Evolutionary conservation across 2,888 invertebrate genomes (phyloP), one percentile per base, ranked within the genome.

Genomic region (Sycophila texana): DNA sequence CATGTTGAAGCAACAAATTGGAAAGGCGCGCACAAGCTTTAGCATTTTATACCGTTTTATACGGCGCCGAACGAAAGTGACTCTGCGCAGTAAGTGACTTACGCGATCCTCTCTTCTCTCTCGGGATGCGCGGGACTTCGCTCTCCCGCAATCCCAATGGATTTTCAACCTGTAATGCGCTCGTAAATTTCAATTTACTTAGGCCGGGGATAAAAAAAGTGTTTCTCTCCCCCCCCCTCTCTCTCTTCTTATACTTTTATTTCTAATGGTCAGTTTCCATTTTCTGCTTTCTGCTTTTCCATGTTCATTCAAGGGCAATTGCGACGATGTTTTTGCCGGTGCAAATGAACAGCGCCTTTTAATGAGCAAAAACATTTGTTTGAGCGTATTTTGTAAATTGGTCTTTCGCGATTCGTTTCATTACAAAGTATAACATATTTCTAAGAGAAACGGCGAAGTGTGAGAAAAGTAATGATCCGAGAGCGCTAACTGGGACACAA

Each of bases 171-270:
- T 30, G 49, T 68, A 68, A 68, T 75, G 51, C 60, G 14, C 47
- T 67, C 58, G 22, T 74, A 74, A 74, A 74, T 74, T 74, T 74
- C 66, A 74, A 74, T 74, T 74, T 74, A 74, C 67, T 74, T 51
- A 47, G 26, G 16, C 20, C 26, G 39, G 10, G n/a, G 12, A 22
- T 53, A 30, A 39, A 63, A 55, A 60, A 39, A 7, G 5, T 7
- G 4, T 30, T 4, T 30, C 4, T 30, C 30, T 30, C 30, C 4
- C 30, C 4, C 30, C 4, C 30, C 30, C 39, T 39, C 39, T 39
- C 39, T 39, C 39, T 39, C 39, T 39, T 7, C 7, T 7, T 2
- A 4, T 5, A 2, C 4, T 7, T 39, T 7, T 39, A 4, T 39
- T 7, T 39, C 5, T 39, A 39, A 39, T 39, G 3, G 39, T 4